phyloP scores from a whole-genome alignment of 2,888 invertebrate species.

The Epirrhoe tristata region DNA sequence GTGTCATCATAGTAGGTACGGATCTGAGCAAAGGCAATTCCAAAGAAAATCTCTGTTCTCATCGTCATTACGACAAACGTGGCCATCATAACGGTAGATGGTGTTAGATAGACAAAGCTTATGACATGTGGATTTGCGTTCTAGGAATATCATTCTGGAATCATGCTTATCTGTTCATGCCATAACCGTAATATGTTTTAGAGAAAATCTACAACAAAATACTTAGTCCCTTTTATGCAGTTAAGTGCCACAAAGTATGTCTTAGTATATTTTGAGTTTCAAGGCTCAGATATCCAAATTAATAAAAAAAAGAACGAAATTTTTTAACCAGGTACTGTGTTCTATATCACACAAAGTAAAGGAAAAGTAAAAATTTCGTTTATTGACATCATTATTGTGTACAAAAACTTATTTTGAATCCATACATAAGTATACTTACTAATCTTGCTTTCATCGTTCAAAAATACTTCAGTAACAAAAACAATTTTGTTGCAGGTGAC shows the following conservation, averaged over 20 bases:
- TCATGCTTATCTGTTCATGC: conserved; percentile 8
- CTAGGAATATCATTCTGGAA: conserved; percentile 33
- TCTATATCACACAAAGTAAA: no score
- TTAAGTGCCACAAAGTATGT: no score
- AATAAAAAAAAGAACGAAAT: no score
- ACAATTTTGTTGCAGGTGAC: conserved; percentile 64
- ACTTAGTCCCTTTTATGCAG: no score
- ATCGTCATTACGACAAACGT: conserved; percentile 32
- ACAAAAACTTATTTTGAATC: no score
- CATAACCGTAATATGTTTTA: conserved; percentile 3
- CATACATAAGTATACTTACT: no score
- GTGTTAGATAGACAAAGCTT: conserved; percentile 45
- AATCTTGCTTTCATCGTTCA: neutral
- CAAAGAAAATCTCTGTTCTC: conserved; percentile 23
- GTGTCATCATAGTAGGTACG: neutral
- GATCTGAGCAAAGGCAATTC: conserved; percentile 7
- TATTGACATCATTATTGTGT: no score
- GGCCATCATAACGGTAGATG: conserved; percentile 38
- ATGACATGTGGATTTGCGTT: conserved; percentile 42
- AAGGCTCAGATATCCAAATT: no score
- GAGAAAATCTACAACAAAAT: no score
- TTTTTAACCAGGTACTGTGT: no score
- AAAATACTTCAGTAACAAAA: neutral
- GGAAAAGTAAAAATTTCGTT: no score
- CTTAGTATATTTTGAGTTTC: no score